Base-by-base conservation (phyloP, 2,888 invertebrate genomes). In the Adineta ricciae region DNA sequence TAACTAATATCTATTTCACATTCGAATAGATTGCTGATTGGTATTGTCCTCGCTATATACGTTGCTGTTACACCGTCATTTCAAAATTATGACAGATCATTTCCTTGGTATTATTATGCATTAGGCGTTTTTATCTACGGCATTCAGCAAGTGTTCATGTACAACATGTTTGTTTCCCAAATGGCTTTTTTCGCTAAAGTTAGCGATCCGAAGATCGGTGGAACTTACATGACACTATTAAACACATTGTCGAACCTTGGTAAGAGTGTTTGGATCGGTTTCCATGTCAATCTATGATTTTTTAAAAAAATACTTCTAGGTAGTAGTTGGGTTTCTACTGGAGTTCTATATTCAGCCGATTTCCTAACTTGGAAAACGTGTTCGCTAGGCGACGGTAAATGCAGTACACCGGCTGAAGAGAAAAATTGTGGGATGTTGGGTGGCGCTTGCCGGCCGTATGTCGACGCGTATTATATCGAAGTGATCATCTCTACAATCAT, bases 131-230 rank as follows among this genome's bases (percentile, higher is more conserved):
- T 86, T 0, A 32, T 86, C 8, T 86, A 84, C 38, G 73, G 83
- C 11, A 50, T 85, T 38, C 86, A 86, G 19, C 83, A 87, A 95
- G 93, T 97, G 49, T 94, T 95, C 88, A 92, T 96, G 0, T 97
- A 97, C 91, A 94, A 95, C 89, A 98, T 98, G 96, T 99, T 96
- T 91, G 98, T 99, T 8, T 94, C 98, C 0, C 93, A 94, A 86
- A 98, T 99, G 97, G 95, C 97, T 21, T 99, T 99, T 92, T 96
- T 96, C 91, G 98, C 98, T 0, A 94, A 95, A 91, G 94, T 99
- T 84, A 97, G 97, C 5, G 86, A 99, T 90, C 96, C 97, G 0
- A 93, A 94, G 0, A 96, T 98, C 0, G 99, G 99, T 2, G 97
- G 99, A 9, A 99, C 99, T 0, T 99, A 99, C 90, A 99, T 99